phyloP scores from a whole-genome alignment of 2,888 invertebrate species.

The Gari tellinella region DNA sequence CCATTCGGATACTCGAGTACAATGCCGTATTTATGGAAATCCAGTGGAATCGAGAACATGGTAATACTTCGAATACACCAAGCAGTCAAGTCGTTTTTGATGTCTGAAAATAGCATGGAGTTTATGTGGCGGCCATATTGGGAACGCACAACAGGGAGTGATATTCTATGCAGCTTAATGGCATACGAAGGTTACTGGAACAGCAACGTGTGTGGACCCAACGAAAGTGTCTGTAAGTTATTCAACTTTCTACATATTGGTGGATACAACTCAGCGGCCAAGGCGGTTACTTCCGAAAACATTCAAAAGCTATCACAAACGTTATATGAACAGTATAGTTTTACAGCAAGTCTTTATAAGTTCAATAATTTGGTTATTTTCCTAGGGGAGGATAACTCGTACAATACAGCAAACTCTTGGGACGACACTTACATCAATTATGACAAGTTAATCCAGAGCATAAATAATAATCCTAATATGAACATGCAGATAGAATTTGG shows the following conservation, averaged over 20 bases:
- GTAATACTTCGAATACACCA: constrained; percentile 85
- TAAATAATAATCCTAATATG: constrained; percentile 91
- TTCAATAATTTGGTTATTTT: constrained; percentile 97
- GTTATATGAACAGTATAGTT: constrained; percentile 93
- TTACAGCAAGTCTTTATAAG: constrained; percentile 94
- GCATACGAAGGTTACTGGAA: constrained; percentile 98
- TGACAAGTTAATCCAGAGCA: constrained; percentile 93
- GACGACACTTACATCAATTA: constrained; percentile 97
- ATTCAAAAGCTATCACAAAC: constrained; percentile 92
- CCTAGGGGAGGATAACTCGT: constrained; percentile 98
- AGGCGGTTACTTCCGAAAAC: constrained; percentile 86
- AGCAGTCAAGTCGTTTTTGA: constrained; percentile 94
- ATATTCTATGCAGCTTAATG: constrained; percentile 94
- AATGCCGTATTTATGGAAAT: constrained; percentile 81
- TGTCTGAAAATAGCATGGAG: constrained; percentile 92
- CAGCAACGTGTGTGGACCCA: constrained; percentile 97
- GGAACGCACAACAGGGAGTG: constrained; percentile 81
- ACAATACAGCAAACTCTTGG: constrained; percentile 94
- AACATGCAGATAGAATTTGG: constrained; percentile 87
- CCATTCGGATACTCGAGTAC: constrained; percentile 83
- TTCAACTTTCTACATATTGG: constrained; percentile 90
- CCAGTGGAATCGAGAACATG: constrained; percentile 80
- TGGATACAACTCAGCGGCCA: constrained; percentile 85
- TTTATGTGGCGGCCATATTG: constrained; percentile 95
- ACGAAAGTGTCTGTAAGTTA: constrained; percentile 88